Base-by-base conservation (phyloP, 30 jellyfish, hydroid and myxozoan genomes). In the Euphysa ruthae region DNA sequence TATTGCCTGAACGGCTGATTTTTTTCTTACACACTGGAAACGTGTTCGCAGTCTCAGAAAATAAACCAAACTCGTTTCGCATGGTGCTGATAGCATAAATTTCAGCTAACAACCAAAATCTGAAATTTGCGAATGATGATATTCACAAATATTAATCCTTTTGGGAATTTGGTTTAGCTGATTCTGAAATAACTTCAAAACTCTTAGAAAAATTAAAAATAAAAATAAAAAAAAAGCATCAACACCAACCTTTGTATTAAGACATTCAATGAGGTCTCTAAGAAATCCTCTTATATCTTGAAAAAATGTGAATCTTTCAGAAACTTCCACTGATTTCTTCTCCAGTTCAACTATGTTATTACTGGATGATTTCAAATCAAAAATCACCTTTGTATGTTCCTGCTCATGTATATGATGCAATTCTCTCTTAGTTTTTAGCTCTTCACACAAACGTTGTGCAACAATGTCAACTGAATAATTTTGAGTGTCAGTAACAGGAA, bases 261-360 rank as follows among this genome's bases (percentile, higher is more conserved):
- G 78, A 55, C 98, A 90, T 35, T 81, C 98, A 35, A 82, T 61
- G 56, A 90, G 68, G 83, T 90, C 98, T 56, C 64, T 81, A 20
- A 77, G 79, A 70, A 82, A 90, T 61, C 98, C 98, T 66, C 87
- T 74, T 64, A 80, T 81, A 51, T 90, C 95, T 71, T 90, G 98
- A 65, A 60, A 90, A 49, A 81, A 90, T 21, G 73, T 60, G 71
- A 81, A 90, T 63, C 89, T 66, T 23, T 81, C 98, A 7, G 93
- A 58, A 35, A 90, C 77, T 50, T 90, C 95, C 23, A 66, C 92
- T 4, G 93, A 43, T 29, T 81, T 80, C 21, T 68, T 61, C 60
- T 90, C 98, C 77, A 90, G 68, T n/a, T 84, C 58, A 1, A n/a
- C 33, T 16, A 74, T 77, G 65, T 78, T 90, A 43, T 63, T 55